These are phyloP conservation scores for Sinocyclocheilus rhinocerous DNA, from an alignment of 2,113 vertebrate species.

Conservation along the genomic window DNA sequence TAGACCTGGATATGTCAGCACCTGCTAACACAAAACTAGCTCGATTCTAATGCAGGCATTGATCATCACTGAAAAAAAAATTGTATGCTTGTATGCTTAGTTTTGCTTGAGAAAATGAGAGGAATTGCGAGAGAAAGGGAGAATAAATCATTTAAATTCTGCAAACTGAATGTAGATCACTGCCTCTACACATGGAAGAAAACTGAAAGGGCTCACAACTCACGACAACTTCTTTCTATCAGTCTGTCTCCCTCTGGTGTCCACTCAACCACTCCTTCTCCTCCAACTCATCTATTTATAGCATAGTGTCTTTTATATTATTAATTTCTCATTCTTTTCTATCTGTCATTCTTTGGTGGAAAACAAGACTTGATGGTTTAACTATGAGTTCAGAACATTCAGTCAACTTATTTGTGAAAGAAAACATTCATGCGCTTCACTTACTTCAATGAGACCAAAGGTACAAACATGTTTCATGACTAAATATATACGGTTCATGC, in stretches of 20 bases:
- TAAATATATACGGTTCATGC: too few species aligned
- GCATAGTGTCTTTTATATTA: background rate
- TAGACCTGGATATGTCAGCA: background rate
- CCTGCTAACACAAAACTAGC: background rate
- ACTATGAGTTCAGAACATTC: background rate
- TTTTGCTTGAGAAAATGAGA: background rate
- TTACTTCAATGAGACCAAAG: background rate
- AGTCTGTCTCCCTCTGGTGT: slow-evolving; percentile 59
- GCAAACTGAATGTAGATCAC: slow-evolving; percentile 72
- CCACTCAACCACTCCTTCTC: background rate
- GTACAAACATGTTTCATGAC: background rate
- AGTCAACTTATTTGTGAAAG: background rate
- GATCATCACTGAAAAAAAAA: background rate
- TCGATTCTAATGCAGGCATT: background rate
- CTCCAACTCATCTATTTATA: background rate
- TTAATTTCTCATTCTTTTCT: background rate
- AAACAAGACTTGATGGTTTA: background rate
- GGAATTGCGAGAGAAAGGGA: slow-evolving; percentile 26
- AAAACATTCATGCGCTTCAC: background rate
- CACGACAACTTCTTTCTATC: slow-evolving; percentile 19
- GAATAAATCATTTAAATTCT: slow-evolving; percentile 77
- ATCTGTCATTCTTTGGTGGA: background rate
- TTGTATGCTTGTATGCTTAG: too few species aligned
- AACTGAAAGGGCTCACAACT: slow-evolving; percentile 38
- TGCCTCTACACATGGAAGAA: slow-evolving; percentile 55